phyloP scores from a whole-genome alignment of 92 coral and sea anemone genomes.

The Metridium senile region DNA sequence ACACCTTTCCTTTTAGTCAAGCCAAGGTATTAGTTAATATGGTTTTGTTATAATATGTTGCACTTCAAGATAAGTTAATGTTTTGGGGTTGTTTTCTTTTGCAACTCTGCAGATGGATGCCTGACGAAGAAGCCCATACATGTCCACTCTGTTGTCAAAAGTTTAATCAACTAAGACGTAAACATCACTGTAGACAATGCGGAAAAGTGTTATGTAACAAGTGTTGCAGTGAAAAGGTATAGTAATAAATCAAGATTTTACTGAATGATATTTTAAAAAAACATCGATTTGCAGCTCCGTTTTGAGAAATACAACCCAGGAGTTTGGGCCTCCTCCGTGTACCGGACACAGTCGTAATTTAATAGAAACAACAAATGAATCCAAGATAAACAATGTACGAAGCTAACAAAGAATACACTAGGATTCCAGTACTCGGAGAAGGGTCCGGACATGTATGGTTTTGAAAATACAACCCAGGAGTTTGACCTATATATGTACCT shows the following conservation, averaged over 20 bases:
- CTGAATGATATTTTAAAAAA: not conserved
- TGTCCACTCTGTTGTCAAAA: slow-evolving; percentile 87
- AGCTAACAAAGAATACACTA: too few species aligned
- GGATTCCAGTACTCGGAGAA: too few species aligned
- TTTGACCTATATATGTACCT: too few species aligned
- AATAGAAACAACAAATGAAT: too few species aligned
- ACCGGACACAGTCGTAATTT: too few species aligned
- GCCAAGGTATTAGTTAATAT: slow-evolving; percentile 66
- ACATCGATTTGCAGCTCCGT: too few species aligned
- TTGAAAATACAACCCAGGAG: too few species aligned
- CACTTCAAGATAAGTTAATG: too few species aligned
- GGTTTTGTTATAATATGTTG: not conserved
- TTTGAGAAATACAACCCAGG: too few species aligned
- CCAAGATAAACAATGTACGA: too few species aligned
- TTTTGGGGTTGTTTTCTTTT: not conserved
- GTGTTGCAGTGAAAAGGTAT: slow-evolving; percentile 97
- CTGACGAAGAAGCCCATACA: slow-evolving; percentile 83
- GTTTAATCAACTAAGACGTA: slow-evolving; percentile 91
- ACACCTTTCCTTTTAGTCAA: slow-evolving; percentile 89
- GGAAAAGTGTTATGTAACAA: slow-evolving; percentile 89
- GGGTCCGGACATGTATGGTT: too few species aligned
- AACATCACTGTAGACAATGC: slow-evolving; percentile 96
- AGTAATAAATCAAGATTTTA: not conserved
- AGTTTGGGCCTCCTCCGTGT: too few species aligned
- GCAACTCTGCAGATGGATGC: slow-evolving; percentile 75